Evolutionary conservation across 2,113 vertebrate genomes (phyloP).

Genomic region (Oncorhynchus mykiss): DNA sequence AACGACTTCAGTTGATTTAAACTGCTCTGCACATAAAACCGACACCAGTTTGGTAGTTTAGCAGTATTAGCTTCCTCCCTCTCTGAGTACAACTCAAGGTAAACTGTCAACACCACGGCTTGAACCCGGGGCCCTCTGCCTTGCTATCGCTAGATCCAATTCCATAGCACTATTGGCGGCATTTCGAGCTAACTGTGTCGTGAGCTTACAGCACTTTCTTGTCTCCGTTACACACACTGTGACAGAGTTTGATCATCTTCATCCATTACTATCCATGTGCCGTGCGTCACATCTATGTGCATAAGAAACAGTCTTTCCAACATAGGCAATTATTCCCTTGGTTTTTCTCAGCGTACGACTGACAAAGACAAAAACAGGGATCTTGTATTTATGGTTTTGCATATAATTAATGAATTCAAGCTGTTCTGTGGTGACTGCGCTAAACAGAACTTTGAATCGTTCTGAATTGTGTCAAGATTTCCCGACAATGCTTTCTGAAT

Average conservation of each 20-base stretch:
- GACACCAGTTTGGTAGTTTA: no score
- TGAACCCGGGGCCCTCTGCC: no score
- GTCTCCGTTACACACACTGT: not conserved
- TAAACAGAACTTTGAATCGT: slow-evolving; percentile 44
- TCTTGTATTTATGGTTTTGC: slow-evolving; percentile 56
- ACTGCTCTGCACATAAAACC: no score
- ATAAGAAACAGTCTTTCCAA: slow-evolving; percentile 23
- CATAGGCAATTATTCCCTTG: not conserved
- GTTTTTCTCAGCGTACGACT: slow-evolving; percentile 11
- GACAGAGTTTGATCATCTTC: not conserved
- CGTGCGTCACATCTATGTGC: slow-evolving; percentile 12
- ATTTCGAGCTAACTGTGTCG: no score
- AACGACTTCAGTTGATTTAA: no score
- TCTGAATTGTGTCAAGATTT: slow-evolving; percentile 32
- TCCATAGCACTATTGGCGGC: no score
- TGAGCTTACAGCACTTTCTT: no score
- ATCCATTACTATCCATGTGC: slow-evolving; percentile 11
- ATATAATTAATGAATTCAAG: slow-evolving; percentile 54
- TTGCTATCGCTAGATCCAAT: no score
- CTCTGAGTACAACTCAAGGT: no score
- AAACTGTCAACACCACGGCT: no score
- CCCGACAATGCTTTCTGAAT: slow-evolving; percentile 19
- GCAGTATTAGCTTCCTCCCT: no score
- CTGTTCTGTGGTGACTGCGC: slow-evolving; percentile 28
- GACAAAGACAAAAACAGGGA: slow-evolving; percentile 26